Base-by-base conservation (phyloP, 1,140 invertebrate species). In the Oscheius sp. region DNA sequence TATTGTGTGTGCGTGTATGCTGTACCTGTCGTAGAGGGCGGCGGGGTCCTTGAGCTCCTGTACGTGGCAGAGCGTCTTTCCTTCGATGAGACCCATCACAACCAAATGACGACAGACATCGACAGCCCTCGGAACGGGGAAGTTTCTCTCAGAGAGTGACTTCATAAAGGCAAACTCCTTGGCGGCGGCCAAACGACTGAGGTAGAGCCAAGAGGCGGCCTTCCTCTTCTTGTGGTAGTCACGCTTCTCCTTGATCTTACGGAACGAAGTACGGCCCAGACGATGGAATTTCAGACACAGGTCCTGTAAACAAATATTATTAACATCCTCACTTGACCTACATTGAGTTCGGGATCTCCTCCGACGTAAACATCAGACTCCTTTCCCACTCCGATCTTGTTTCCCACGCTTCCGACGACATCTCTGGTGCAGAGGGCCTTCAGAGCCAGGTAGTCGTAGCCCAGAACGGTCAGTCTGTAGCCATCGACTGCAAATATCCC, bases 161-260 rank as follows among this genome's bases (percentile, higher is more conserved):
- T 93, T 95, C 93, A 99, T 94, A 82, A 96, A 99, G 1, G 95
- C 92, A 89, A 93, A 99, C 87, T 99, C 97, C 85, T 96, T 95
- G 1, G 92, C 93, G 0, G 96, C 95, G 1, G 96, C 95, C 75
- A 99, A 90, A 64, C 95, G 87, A 0, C 95, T 96, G n/a, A 99
- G 86, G 86, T 99, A 99, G 0, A 99, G 86, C 96, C 97, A 99
- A 0, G 93, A 97, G 2, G 63, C 63, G n/a, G 15, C 49, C 38
- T 93, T 91, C 58, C 95, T 89, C 77, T 94, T 90, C 71, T 93
- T 90, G 84, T 97, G 93, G 87, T 99, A 99, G 86, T 99, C 96
- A 38, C 97, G 87, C 86, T 99, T 99, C 79, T 91, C 91, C 84
- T 95, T 95, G 0, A 99, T 87, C 82, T 95, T 97, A n/a, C 95